Evolutionary conservation across 2,797 vertebrate genomes (phyloP), one percentile per base, ranked within the genome.

Genomic region (Schizothorax lantsangensis): DNA sequence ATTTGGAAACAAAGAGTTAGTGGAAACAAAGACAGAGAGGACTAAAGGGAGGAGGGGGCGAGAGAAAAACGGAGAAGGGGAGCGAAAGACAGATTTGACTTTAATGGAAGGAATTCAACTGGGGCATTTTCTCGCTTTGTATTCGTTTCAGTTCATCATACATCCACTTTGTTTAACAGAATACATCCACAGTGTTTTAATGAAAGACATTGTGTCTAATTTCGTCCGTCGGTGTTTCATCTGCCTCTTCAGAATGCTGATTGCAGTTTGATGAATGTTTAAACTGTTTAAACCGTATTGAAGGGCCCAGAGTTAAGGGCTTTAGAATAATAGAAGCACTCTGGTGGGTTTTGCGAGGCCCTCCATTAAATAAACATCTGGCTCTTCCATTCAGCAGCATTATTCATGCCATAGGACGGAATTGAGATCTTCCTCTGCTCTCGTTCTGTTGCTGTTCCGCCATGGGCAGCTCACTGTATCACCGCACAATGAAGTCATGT

Each of bases 341-440:
- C 52, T 19, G 33, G 52, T 73, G 68, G 45, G 64, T 86, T 78
- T 57, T 78, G 72, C 38, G 26, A 83, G 69, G 62, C 36, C 69
- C 43, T 68, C 95, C 93, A 93, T 94, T 95, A 94, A 95, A 95
- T 93, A 92, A 93, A 94, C 93, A 95, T 94, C 93, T 95, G 94
- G 92, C 93, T 94, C 93, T 93, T 92, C 89, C 89, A 87, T 62
- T 68, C 21, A 87, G 91, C 82, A 91, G 88, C 69, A 78, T 86
- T 91, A 92, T 91, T 85, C 62, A 91, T 91, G 84, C 45, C 85
- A 66, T 83, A 82, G 87, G 81, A 74, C 15, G 74, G 91, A 68
- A 88, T 84, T 89, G 88, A 90, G 89, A 90, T 79, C 47, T 82
- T 80, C 73, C 57, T 80, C 40, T 73, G 30, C 59, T 40, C 36